phyloP scores from a whole-genome alignment of 2,888 invertebrate genomes.

The Archips xylosteana region DNA sequence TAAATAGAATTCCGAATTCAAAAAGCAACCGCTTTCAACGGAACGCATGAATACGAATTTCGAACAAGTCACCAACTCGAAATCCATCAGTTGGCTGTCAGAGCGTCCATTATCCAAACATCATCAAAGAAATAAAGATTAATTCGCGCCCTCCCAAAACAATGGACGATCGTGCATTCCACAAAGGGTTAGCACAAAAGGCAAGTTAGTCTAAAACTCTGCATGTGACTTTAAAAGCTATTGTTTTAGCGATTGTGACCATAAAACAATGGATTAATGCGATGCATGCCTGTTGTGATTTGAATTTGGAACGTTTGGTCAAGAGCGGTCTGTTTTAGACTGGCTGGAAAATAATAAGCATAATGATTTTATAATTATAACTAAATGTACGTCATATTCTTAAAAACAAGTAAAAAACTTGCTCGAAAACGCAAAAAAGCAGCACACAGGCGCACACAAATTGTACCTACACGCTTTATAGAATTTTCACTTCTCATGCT shows the following conservation, averaged over 20 bases:
- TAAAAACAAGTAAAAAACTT: not conserved
- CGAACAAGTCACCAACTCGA: constrained; percentile 54
- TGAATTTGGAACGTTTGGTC: constrained; percentile 24
- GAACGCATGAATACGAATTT: constrained; percentile 42
- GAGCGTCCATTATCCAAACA: constrained; percentile 67
- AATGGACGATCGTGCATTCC: constrained; percentile 66
- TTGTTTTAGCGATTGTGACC: constrained; percentile 77
- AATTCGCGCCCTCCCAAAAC: constrained; percentile 79
- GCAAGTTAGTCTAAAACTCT: constrained; percentile 78
- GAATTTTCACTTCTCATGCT: no score
- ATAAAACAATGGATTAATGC: constrained; percentile 77
- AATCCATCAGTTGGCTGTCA: constrained; percentile 76
- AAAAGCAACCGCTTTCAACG: constrained; percentile 33
- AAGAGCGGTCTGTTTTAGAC: not conserved
- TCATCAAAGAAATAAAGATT: constrained; percentile 83
- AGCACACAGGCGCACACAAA: no score
- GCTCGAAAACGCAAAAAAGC: no score
- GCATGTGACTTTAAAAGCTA: constrained; percentile 79
- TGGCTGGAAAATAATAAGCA: not conserved
- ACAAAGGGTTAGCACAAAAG: constrained; percentile 75
- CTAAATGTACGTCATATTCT: no score
- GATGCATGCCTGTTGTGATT: constrained; percentile 59
- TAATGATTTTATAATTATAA: not conserved
- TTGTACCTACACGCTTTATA: no score
- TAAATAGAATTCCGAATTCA: constrained; percentile 25